Evolutionary conservation across 30 jellyfish, hydroid and myxozoan genomes (phyloP).

Genomic region (Aurelia sp.): DNA sequence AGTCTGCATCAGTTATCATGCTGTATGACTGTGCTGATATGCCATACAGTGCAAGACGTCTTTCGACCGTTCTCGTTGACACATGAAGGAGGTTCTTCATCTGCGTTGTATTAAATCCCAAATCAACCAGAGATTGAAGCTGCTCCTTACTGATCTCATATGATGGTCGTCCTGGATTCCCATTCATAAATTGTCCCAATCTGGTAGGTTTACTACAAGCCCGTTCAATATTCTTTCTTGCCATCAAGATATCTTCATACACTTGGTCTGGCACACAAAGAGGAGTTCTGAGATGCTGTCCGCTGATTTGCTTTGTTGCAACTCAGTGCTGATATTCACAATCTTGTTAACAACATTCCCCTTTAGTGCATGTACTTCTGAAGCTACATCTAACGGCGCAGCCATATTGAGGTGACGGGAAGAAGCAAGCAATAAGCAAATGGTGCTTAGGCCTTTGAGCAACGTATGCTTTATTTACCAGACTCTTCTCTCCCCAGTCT

Average conservation of each 20-base stretch:
- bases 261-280: background rate
- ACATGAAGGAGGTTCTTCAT: slow-evolving; percentile 23
- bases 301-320: no score
- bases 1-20: slow-evolving; percentile 27
- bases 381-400: no score
- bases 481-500: no score
- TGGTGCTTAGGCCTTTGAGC: no score
- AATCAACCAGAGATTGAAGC: slow-evolving; percentile 14
- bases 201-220: background rate
- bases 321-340: no score
- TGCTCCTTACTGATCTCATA: slow-evolving; percentile 35
- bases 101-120: slow-evolving; percentile 37
- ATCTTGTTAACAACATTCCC: no score
- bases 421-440: no score
- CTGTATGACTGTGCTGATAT: slow-evolving; percentile 34
- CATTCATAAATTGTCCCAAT: background rate
- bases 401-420: no score
- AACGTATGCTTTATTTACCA: no score
- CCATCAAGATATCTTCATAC: background rate
- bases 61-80: slow-evolving; percentile 37
- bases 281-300: no score
- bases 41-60: slow-evolving; percentile 40
- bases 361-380: no score
- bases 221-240: background rate
- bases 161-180: slow-evolving; percentile 35